phyloP scores from a whole-genome alignment of 2,888 invertebrate species.

The Epicampocera succincta region DNA sequence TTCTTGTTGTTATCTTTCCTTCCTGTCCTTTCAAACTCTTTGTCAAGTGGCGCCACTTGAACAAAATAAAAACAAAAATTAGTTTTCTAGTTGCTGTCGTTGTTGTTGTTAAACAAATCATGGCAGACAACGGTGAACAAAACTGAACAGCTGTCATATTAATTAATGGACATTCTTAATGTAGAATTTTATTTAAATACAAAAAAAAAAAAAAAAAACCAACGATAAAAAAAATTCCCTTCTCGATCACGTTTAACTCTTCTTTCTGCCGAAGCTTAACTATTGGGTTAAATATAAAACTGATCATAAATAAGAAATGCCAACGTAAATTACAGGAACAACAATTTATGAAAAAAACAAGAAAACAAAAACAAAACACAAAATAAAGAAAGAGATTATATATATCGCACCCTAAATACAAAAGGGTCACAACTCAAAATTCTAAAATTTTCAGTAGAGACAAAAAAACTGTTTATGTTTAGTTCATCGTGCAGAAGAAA shows the following conservation, averaged over 20 bases:
- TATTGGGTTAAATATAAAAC: constrained; percentile 28
- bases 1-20: constrained; percentile 13
- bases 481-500: too few species aligned
- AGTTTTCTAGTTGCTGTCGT: constrained; percentile 28
- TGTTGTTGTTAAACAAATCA: constrained; percentile 16
- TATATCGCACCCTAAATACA: too few species aligned
- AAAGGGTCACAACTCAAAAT: too few species aligned
- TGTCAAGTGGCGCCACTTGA: constrained; percentile 62
- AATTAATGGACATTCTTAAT: constrained; percentile 37
- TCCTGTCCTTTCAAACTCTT: neutral
- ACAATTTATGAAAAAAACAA: neutral
- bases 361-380: neutral
- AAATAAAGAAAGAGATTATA: neutral
- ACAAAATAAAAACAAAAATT: constrained; percentile 11
- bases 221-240: constrained; percentile 6
- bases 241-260: constrained; percentile 7
- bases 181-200: constrained; percentile 13
- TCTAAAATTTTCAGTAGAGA: too few species aligned
- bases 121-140: constrained; percentile 24
- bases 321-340: constrained; percentile 14
- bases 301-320: constrained; percentile 36
- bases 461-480: too few species aligned
- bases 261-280: neutral
- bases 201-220: constrained; percentile 22
- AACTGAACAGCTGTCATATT: constrained; percentile 58